Conservation (phyloP, 2,888 invertebrate genomes). For the Drosophila mulleri region DNA sequence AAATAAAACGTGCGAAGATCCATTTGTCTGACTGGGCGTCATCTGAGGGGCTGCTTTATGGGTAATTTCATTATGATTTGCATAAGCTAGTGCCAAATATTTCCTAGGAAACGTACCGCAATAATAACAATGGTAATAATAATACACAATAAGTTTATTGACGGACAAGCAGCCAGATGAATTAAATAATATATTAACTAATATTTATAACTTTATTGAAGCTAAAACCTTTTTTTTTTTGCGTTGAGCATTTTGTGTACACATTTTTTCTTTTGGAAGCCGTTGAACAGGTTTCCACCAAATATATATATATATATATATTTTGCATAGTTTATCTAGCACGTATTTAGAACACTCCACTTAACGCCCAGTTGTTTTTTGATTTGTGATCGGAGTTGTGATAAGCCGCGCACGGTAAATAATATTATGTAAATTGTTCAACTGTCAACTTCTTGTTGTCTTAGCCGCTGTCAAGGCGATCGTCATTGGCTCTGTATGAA, state of each 20-base stretch:
- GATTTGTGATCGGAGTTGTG: conserved; percentile 41
- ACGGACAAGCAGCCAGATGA: neutral
- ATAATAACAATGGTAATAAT: conserved; percentile 9
- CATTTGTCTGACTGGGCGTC: conserved; percentile 5
- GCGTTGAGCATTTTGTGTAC: conserved; percentile 2
- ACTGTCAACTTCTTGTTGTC: conserved; percentile 55
- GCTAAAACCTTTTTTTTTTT: conserved; percentile 25
- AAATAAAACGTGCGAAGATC: conserved; percentile 7
- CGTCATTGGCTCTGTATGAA: conserved; percentile 27
- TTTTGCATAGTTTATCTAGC: conserved; percentile 45
- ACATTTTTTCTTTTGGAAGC: conserved; percentile 18
- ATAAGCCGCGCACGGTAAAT: conserved; percentile 54
- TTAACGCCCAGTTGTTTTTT: conserved; percentile 49
- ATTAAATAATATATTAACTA: conserved; percentile 6
- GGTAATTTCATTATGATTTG: conserved; percentile 58
- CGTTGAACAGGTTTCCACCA: conserved; percentile 60
- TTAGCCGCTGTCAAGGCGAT: conserved; percentile 60
- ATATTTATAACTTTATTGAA: conserved; percentile 9
- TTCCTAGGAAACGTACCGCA: conserved; percentile 69
- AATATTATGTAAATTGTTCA: conserved; percentile 61
- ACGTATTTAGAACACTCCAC: conserved; percentile 66
- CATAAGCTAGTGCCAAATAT: conserved; percentile 56
- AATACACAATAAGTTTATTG: conserved; percentile 12
- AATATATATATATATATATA: conserved; percentile 5
- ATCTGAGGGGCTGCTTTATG: conserved; percentile 2